Base-by-base conservation (phyloP, 2,888 invertebrate species). In the Hartigia nigra region DNA sequence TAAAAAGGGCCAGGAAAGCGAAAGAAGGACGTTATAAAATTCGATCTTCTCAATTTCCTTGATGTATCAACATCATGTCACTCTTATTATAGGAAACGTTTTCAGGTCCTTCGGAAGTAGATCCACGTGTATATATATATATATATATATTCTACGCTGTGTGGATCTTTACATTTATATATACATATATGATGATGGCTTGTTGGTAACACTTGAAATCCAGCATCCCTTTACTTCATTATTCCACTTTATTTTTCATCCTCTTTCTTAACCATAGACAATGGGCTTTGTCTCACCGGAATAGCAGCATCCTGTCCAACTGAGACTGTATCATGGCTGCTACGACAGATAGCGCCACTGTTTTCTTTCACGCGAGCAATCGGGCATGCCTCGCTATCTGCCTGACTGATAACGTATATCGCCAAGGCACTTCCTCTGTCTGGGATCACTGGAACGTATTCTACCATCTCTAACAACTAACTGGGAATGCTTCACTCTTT, bases 1-100 rank as follows among this genome's bases (percentile, higher is more conserved):
- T 23, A 55, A 55, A 55, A 55, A 55, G 55, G 23, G 55, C 55
- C 55, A 55, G 9, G 55, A 55, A 55, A 9, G 9, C 55, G 55
- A 23, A 23, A 23, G 55, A 55, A 55, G 55, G 9, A 55, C 55
- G 55, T 2, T 34, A 23, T 55, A 76, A 85, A 85, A 85, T 81
- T 85, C 85, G 85, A 85, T 85, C 84, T 85, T 85, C 84, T 83
- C 85, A 85, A 85, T 85, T 84, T 84, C 84, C 81, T 75, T 75
- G 31, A 39, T 34, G 34, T 69, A 9, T 31, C 31, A 39, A 36
- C 36, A 1, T 12, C 32, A 32, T 72, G 31, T 23, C 31, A 32
- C 11, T 34, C 32, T 31, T 72, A 72, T 72, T n/a, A 55, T 55
- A 55, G 55, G 23, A 55, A 55, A 5, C 55, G 55, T 23, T 23